Conservation (phyloP, 2,888 invertebrate species). For the Drosophila buzzatii region DNA sequence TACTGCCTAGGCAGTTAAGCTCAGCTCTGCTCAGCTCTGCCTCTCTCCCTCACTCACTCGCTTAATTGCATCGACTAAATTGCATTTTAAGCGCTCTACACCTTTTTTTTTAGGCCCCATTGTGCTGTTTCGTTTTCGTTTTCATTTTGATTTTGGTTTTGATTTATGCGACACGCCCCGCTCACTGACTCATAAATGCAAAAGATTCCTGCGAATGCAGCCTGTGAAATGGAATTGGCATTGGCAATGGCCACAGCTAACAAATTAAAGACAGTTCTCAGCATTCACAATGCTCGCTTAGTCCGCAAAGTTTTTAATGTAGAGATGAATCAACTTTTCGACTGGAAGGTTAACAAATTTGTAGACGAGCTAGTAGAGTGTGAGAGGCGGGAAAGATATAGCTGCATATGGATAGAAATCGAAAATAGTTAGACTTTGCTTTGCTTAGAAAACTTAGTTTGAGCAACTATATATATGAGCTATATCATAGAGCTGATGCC, state of each 20-base stretch:
- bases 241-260: neutral
- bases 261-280: neutral
- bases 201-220: slow-evolving; percentile 16
- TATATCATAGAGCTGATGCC: too few relatives aligned
- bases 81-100: slow-evolving; percentile 65
- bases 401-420: neutral
- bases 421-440: neutral
- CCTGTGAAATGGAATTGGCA: slow-evolving; percentile 1
- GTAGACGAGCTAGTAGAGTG: neutral
- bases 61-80: slow-evolving; percentile 75
- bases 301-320: neutral
- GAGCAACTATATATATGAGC: too few relatives aligned
- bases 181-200: slow-evolving; percentile 23
- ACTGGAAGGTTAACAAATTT: neutral
- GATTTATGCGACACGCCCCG: slow-evolving; percentile 48
- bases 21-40: neutral
- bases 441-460: too few relatives aligned
- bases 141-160: slow-evolving; percentile 37
- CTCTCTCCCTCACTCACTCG: neutral
- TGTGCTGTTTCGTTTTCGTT: slow-evolving; percentile 33
- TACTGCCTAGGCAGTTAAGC: too few relatives aligned
- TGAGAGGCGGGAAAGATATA: neutral
- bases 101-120: neutral
- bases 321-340: neutral
- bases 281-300: slow-evolving; percentile 2